Evolutionary conservation across 2,888 invertebrate species (phyloP), one percentile per base, ranked within the genome.

Genomic region (Lysandra bellargus): DNA sequence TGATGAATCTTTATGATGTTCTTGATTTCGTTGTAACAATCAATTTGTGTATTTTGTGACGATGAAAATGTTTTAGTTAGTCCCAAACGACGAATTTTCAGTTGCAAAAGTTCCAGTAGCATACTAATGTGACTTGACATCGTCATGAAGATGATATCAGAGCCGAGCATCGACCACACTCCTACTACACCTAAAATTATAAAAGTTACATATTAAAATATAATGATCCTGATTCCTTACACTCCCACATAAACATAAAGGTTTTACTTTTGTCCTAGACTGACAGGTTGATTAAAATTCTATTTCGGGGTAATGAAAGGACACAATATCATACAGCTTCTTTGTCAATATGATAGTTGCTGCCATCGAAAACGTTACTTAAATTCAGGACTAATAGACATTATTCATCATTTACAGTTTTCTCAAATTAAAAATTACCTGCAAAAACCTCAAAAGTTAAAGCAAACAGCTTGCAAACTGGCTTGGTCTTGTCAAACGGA

Each of bases 101-200:
- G 83, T 84, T 92, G 91, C 77, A 92, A 82, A 2, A 91, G 81
- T 7, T 88, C 87, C 14, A 92, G 80, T 14, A 92, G 84, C 91
- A 92, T 90, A 81, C 90, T 89, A 77, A 92, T 92, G 80, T 92
- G 91, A 79, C 89, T 92, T 0, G 92, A 88, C 91, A 92, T 91
- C 2, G 90, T 89, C 86, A 90, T 90, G 82, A 92, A 92, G 33
- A 92, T 82, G 33, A 92, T 83, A 80, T 92, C 92, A 0, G 92
- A 89, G 17, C 90, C 88, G 4, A 92, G 84, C 91, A 91, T 92
- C 57, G 87, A 85, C 83, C 87, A 89, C 0, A 92, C 92, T 60
- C 90, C 88, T n/a, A 88, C 84, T 9, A 86, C 78, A 6, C 91
- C 91, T 91, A 79, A 1, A 85, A 57, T 49, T 78, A 73, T 73